Evolutionary conservation across 1,140 invertebrate species (phyloP).

Genomic region (Periplaneta americana): DNA sequence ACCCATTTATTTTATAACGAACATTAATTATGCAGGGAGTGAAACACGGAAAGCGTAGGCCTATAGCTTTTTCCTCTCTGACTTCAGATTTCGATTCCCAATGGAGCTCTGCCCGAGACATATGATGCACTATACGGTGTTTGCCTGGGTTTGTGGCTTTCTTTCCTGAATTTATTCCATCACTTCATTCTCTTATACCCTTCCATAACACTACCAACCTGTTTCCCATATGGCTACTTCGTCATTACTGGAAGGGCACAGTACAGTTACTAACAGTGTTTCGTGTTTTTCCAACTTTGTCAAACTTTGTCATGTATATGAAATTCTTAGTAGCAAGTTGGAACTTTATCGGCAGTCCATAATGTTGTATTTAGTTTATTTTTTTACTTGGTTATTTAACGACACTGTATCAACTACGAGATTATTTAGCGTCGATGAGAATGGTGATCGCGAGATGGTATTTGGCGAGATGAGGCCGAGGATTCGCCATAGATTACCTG

Average conservation of each 20-base stretch:
- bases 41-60: not conserved
- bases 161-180: not conserved
- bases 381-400: no score
- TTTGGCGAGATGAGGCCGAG: no score
- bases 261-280: not conserved
- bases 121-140: not conserved
- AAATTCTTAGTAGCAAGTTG: no score
- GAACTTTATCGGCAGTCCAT: no score
- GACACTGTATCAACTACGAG: no score
- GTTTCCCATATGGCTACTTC: not conserved
- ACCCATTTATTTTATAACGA: not conserved
- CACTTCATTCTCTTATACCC: not conserved
- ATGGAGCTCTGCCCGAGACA: not conserved
- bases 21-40: not conserved
- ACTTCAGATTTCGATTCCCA: not conserved
- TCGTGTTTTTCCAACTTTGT: no score
- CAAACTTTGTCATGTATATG: no score
- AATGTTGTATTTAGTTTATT: no score
- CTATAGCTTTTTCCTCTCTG: not conserved
- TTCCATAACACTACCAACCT: not conserved
- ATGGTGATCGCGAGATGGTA: no score
- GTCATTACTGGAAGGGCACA: not conserved
- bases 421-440: no score
- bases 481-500: no score
- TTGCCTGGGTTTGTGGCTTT: not conserved